Percentiles rank a stretch among this genome's conserved stretches.
Evolutionary conservation across 2,888 invertebrate genomes (phyloP).

Genomic region (Philereme transversata): DNA sequence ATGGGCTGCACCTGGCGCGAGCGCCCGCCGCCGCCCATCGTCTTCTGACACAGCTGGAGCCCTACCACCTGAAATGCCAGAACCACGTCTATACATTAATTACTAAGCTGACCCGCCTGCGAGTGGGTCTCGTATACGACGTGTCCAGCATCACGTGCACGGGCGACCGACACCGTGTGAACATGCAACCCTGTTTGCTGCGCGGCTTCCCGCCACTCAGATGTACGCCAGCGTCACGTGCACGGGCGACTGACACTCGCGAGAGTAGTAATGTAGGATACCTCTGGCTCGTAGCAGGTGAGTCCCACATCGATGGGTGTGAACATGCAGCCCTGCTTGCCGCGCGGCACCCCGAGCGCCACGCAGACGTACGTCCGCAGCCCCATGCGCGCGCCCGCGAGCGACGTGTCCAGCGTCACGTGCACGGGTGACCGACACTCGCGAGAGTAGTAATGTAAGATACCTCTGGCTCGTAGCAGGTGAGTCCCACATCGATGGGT

Average conservation of each 20-base stretch:
- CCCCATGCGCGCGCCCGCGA: constrained; percentile 95
- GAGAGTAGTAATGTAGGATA: constrained; percentile 98
- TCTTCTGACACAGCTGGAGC: constrained; percentile 92
- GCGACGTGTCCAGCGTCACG: constrained; percentile 96
- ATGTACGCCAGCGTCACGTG: constrained; percentile 96
- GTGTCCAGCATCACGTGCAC: too few species aligned
- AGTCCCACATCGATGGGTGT: constrained; percentile 96
- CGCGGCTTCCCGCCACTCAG: too few species aligned
- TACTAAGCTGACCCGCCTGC: too few species aligned
- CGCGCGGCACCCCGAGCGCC: constrained; percentile 96
- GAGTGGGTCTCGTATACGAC: constrained; percentile 91
- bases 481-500: constrained; percentile 94
- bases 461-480: constrained; percentile 96
- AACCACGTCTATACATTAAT: too few species aligned
- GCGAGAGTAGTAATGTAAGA: constrained; percentile 90
- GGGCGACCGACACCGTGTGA: too few species aligned
- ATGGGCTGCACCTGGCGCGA: constrained; percentile 87
- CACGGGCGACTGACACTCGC: constrained; percentile 96
- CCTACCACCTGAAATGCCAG: constrained; percentile 86
- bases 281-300: constrained; percentile 95
- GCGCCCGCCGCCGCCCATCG: constrained; percentile 84
- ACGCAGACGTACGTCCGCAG: constrained; percentile 97
- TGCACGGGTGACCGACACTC: constrained; percentile 98
- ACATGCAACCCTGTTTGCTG: too few species aligned
- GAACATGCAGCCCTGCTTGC: constrained; percentile 97